These are phyloP conservation scores for Syngnathus rostellatus DNA, from an alignment of 2,797 vertebrate species.

Conservation along the genomic window DNA sequence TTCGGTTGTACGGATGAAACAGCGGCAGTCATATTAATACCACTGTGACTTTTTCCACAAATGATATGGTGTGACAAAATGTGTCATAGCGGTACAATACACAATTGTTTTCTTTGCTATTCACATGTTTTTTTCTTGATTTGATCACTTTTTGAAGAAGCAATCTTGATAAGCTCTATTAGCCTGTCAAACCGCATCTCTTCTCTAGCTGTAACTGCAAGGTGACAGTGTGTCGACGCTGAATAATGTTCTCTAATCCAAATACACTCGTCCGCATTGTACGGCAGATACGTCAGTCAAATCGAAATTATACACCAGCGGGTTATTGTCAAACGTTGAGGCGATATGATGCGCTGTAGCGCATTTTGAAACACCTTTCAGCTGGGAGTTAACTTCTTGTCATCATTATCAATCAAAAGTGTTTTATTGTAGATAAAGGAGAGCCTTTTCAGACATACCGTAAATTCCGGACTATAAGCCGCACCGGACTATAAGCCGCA, in stretches of 20 bases:
- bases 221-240: constrained; percentile 29
- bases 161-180: constrained; percentile 20
- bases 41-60: background rate
- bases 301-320: constrained; percentile 16
- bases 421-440: background rate
- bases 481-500: no score
- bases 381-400: background rate
- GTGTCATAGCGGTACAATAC: constrained; percentile 15
- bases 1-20: background rate
- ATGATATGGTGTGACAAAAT: constrained; percentile 14
- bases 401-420: background rate
- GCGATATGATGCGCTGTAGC: constrained; percentile 26
- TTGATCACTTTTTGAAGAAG: constrained; percentile 24
- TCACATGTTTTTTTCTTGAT: background rate
- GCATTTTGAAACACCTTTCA: background rate
- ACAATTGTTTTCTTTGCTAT: constrained; percentile 23
- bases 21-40: background rate
- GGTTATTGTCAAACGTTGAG: constrained; percentile 20
- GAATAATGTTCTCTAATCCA: constrained; percentile 31
- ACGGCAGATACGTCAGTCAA: constrained; percentile 37
- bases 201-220: constrained; percentile 28
- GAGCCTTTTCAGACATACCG: no score
- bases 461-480: no score
- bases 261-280: constrained; percentile 35
- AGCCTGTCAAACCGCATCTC: constrained; percentile 29